phyloP scores from a whole-genome alignment of 2,113 vertebrate species.

The Meles meles region DNA sequence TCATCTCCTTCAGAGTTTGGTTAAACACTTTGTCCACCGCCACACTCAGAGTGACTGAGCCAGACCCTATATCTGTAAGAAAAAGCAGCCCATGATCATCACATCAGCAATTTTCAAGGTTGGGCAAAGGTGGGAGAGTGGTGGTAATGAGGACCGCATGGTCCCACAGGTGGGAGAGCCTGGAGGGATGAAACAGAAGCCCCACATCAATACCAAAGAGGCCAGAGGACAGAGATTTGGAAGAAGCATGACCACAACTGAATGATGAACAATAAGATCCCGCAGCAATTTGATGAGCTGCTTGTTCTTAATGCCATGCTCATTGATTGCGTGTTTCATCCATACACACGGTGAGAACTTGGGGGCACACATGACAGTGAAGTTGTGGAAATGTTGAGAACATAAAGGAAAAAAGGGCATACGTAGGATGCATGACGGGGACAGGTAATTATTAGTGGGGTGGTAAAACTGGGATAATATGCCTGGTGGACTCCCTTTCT shows the following conservation, averaged over 20 bases:
- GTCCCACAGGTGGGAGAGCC: neutral
- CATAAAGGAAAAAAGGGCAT: neutral
- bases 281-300: neutral
- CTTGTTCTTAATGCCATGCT: rapidly evolving
- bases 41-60: neutral
- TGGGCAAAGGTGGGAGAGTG: too few relatives aligned
- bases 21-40: too few relatives aligned
- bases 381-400: neutral
- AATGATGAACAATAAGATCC: neutral
- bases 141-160: rapidly evolving
- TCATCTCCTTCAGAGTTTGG: neutral
- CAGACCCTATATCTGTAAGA: neutral
- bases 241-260: neutral
- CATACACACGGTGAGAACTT: neutral
- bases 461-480: neutral
- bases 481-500: neutral
- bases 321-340: rapidly evolving
- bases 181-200: rapidly evolving
- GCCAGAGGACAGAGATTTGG: neutral
- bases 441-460: neutral
- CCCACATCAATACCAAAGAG: too few relatives aligned
- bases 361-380: neutral
- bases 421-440: too few relatives aligned
- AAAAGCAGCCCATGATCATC: rapidly evolving
- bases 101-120: neutral